Evolutionary conservation across 2,797 vertebrate species (phyloP).

Genomic region (Macrochelys suwanniensis): DNA sequence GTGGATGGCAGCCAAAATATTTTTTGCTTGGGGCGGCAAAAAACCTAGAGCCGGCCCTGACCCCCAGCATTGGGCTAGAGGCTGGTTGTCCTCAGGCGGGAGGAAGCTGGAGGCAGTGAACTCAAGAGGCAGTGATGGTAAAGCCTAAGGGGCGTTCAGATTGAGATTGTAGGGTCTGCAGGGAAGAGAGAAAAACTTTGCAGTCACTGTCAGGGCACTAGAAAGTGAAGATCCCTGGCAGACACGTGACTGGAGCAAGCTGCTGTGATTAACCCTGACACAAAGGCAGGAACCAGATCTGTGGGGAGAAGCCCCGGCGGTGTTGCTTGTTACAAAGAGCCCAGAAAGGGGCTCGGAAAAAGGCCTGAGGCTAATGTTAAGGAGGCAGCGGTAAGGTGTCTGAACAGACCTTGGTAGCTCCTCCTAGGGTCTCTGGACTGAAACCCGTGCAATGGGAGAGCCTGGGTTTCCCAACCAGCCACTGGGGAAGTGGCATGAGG

Average conservation of each 20-base stretch:
- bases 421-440: not conserved
- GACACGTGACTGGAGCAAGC: not conserved
- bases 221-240: not conserved
- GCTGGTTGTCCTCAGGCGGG: too few relatives aligned
- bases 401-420: not conserved
- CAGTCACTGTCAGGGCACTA: not conserved
- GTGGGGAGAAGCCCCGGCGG: too few relatives aligned
- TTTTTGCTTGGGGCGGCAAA: too few relatives aligned
- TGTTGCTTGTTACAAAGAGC: not conserved
- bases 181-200: not conserved
- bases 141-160: not conserved
- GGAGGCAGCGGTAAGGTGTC: not conserved
- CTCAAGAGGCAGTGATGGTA: not conserved
- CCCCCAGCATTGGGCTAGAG: not conserved
- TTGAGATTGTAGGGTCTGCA: not conserved
- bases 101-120: not conserved
- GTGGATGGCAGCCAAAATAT: too few relatives aligned
- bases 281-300: not conserved
- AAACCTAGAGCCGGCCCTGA: too few relatives aligned
- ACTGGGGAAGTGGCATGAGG: not conserved
- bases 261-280: not conserved
- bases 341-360: not conserved
- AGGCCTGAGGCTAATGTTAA: not conserved
- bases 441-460: not conserved
- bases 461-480: not conserved